phyloP scores from a whole-genome alignment of 1,140 invertebrate genomes.

The Drosophila sp. region DNA sequence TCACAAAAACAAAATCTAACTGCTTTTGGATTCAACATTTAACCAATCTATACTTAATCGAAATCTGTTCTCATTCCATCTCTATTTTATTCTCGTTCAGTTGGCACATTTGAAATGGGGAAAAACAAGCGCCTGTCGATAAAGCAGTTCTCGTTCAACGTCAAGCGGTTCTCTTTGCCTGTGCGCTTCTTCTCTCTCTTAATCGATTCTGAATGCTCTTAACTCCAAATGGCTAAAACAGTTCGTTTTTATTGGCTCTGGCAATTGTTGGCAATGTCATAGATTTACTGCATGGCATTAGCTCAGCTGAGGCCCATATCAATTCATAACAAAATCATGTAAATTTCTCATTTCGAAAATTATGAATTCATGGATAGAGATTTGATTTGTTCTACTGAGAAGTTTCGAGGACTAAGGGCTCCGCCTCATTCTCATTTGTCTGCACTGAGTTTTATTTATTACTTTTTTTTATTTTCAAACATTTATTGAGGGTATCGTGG shows the following conservation, averaged over 20 bases:
- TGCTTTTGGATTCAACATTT: too few relatives aligned
- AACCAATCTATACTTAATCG: too few relatives aligned
- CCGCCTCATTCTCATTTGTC: conserved; percentile 11
- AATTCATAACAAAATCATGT: conserved; percentile 24
- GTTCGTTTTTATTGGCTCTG: conserved; percentile 36
- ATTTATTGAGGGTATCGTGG: conserved; percentile 32
- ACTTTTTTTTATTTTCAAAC: conserved; percentile 33
- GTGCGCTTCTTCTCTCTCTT: conserved; percentile 11
- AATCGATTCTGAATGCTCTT: conserved; percentile 6
- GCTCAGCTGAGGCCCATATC: not conserved
- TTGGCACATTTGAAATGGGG: not conserved
- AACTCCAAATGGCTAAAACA: not conserved
- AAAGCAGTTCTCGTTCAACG: conserved; percentile 24
- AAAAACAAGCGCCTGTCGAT: conserved; percentile 18
- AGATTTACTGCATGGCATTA: not conserved
- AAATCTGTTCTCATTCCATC: too few relatives aligned
- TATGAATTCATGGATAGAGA: conserved; percentile 7
- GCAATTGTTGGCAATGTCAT: not conserved
- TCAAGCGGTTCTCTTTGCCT: conserved; percentile 9
- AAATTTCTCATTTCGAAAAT: conserved; percentile 21
- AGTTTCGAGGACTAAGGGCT: conserved; percentile 18
- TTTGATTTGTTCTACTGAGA: conserved; percentile 2
- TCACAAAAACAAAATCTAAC: too few relatives aligned
- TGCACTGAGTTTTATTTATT: conserved; percentile 39
- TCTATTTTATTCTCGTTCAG: too few relatives aligned